Evolutionary conservation across 2,113 vertebrate genomes (phyloP).

Genomic region (Prunella himalayana): DNA sequence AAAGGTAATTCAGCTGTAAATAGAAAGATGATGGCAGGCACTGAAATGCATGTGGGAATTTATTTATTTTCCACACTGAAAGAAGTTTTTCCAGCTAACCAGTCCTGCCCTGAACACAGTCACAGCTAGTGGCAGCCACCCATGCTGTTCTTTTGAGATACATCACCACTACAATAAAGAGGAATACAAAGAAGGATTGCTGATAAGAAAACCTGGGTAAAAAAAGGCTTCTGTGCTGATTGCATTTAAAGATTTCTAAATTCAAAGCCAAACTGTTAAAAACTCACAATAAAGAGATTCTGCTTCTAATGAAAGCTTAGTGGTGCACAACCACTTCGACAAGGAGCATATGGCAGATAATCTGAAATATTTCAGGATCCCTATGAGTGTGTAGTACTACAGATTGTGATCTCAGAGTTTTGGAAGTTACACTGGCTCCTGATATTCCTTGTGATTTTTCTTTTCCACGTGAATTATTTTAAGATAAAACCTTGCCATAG

Average conservation of each 20-base stretch:
- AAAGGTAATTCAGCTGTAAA: conserved; percentile 4
- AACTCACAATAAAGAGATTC: neutral
- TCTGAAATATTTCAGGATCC: neutral
- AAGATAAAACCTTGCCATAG: neutral
- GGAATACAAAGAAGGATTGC: neutral
- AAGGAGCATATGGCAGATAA: neutral
- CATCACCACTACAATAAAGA: neutral
- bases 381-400: neutral
- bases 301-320: neutral
- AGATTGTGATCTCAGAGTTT: neutral
- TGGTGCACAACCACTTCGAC: neutral
- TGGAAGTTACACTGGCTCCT: neutral
- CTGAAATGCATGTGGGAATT: neutral
- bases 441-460: neutral
- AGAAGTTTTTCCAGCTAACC: neutral
- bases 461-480: neutral
- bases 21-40: neutral
- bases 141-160: neutral
- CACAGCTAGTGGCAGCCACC: neutral
- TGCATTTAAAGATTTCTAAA: neutral
- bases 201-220: neutral
- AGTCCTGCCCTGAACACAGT: neutral
- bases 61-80: conserved; percentile 13
- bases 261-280: neutral
- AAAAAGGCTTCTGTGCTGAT: neutral